Conservation (phyloP, 2,797 vertebrate genomes). For the Sebastes miniatus region DNA sequence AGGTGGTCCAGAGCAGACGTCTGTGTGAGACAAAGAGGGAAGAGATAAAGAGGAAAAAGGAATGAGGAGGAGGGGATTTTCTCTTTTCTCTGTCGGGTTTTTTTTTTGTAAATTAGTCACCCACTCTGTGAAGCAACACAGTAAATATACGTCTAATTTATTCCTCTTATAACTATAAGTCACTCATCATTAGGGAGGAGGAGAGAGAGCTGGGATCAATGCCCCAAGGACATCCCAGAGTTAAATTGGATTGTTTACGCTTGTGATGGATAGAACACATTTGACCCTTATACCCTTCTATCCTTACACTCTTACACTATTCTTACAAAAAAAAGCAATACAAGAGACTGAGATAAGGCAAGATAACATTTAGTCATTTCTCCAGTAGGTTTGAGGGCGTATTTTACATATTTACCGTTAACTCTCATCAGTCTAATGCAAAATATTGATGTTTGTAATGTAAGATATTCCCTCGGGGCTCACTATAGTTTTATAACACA, state of each 20-base stretch:
- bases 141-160: constrained; percentile 46
- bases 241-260: constrained; percentile 61
- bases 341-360: no score
- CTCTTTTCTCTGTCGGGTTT: background rate
- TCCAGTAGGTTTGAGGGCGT: background rate
- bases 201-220: constrained; percentile 29
- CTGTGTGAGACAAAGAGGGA: constrained; percentile 3
- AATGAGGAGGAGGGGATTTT: constrained; percentile 50
- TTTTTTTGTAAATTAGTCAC: constrained; percentile 32
- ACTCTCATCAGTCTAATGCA: constrained; percentile 30
- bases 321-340: no score
- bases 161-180: constrained; percentile 41
- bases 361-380: background rate
- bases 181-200: constrained; percentile 57
- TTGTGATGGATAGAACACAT: constrained; percentile 26
- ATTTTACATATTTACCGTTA: background rate
- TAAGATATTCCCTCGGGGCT: background rate
- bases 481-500: background rate
- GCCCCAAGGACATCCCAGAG: constrained; percentile 51
- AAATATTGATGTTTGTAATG: constrained; percentile 13
- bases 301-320: background rate
- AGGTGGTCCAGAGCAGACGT: constrained; percentile 35
- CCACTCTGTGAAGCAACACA: constrained; percentile 45
- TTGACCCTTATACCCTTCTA: background rate
- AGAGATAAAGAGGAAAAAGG: constrained; percentile 21